Evolutionary conservation across 2,888 invertebrate species (phyloP), one percentile per base, ranked within the genome.

Genomic region (Epinotia demarniana): DNA sequence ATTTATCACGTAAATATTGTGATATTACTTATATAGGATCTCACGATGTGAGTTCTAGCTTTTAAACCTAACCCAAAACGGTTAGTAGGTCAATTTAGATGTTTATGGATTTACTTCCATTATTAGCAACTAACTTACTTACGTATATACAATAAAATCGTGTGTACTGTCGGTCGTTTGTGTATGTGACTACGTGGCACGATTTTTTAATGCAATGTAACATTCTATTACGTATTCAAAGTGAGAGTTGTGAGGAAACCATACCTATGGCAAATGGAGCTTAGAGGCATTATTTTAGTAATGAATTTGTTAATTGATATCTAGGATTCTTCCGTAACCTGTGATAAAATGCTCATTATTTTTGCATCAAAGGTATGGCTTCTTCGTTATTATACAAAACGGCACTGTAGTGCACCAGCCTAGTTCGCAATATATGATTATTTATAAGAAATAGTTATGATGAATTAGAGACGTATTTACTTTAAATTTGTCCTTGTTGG

Each of bases 21-120:
- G 33, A 74, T 74, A 74, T 58, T 64, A 69, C 27, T 27, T 74
- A 23, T 19, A 68, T 23, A 8, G 58, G 70, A 64, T 63, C 74
- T 70, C 70, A 49, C 19, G 23, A 18, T 63, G 55, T 57, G 43
- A 27, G 43, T 33, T 43, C 62, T 71, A 55, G 61, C 16, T 6
- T 33, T 61, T 61, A 62, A 43, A 39, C 43, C 43, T 62, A n/a
- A 18, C 18, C 18, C 43, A 19, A 39, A 18, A 61, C 2, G 62
- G 43, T 62, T 16, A 62, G 5, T 62, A 43, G 33, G n/a, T 9
- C 6, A 39, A 62, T 43, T 43, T 62, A 62, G 18, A 43, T n/a
- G 18, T 18, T 27, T 13, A 33, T 9, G 8, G 11, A 57, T 11
- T 19, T 19, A 57, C 12, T 19, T 57, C 19, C 19, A 57, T 53